A percentile compares a stretch with the other conserved stretches of the same genome.
Conservation (phyloP, 53 echinoderm and acorn worm genomes). For the Luidia sarsii region DNA sequence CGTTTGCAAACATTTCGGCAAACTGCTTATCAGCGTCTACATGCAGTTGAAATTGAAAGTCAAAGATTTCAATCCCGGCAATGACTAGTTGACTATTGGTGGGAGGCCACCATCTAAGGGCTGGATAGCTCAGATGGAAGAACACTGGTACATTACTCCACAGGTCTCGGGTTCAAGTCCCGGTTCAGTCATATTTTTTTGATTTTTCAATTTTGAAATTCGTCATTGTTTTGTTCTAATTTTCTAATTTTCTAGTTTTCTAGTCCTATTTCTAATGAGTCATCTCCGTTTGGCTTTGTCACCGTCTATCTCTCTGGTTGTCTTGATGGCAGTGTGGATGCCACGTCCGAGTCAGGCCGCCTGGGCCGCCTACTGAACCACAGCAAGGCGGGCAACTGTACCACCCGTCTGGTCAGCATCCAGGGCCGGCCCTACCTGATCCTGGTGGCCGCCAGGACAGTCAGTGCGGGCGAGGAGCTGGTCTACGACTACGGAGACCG, state of each 20-base stretch:
- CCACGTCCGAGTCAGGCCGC: constrained; percentile 79
- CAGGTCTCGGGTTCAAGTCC: no score
- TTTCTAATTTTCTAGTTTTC: background rate
- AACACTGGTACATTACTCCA: no score
- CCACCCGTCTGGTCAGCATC: constrained; percentile 77
- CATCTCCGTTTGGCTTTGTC: background rate
- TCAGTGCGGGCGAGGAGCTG: constrained; percentile 76
- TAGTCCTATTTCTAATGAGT: background rate
- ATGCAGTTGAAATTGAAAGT: no score
- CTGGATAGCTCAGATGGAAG: no score
- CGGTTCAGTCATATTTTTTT: no score
- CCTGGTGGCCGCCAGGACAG: constrained; percentile 74
- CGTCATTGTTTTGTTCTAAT: no score
- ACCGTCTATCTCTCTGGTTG: no score
- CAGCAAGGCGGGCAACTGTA: constrained; percentile 93
- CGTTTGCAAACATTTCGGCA: no score
- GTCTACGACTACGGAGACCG: constrained; percentile 97
- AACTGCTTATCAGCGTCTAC: no score
- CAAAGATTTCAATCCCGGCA: no score
- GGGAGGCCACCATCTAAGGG: no score
- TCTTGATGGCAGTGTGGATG: constrained; percentile 90
- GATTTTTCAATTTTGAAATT: background rate
- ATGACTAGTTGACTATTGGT: no score
- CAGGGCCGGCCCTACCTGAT: constrained; percentile 81
- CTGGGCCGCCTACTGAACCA: constrained; percentile 94